A percentile compares a stretch with the other conserved stretches of the same genome.
Evolutionary conservation across 2,797 vertebrate species (phyloP).

Genomic region (Gymnodraco acuticeps): DNA sequence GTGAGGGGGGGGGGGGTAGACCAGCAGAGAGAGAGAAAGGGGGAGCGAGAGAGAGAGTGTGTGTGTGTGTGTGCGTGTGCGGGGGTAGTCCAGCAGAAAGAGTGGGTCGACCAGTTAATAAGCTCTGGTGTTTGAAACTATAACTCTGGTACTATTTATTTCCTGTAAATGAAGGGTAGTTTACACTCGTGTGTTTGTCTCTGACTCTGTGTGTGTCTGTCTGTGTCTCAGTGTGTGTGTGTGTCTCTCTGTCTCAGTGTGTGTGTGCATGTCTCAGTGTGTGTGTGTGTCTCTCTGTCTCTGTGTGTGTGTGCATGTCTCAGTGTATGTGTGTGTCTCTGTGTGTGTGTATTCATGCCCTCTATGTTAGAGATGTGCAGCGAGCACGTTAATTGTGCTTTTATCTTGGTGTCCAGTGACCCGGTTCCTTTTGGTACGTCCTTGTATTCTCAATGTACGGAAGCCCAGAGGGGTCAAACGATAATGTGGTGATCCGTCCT

Average conservation of each 20-base stretch:
- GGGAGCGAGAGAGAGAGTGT: background rate
- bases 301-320: too few relatives aligned
- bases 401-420: constrained; percentile 34
- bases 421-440: background rate
- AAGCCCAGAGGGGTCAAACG: too few relatives aligned
- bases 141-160: constrained; percentile 54
- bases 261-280: too few relatives aligned
- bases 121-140: constrained; percentile 57
- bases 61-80: background rate
- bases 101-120: constrained; percentile 3
- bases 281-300: too few relatives aligned
- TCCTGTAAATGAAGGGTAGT: constrained; percentile 43
- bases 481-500: constrained; percentile 16
- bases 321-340: constrained; percentile 21
- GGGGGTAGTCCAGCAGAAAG: background rate
- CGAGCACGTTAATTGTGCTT: constrained; percentile 76
- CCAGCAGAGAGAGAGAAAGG: too few relatives aligned
- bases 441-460: constrained; percentile 5
- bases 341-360: constrained; percentile 66
- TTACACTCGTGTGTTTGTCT: constrained; percentile 43
- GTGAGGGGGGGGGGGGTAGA: background rate
- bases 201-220: too few relatives aligned
- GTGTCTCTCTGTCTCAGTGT: too few relatives aligned
- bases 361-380: constrained; percentile 81
- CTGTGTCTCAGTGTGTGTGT: too few relatives aligned